Conservation (phyloP, 2,888 invertebrate species). For the Cyaniris semiargus region DNA sequence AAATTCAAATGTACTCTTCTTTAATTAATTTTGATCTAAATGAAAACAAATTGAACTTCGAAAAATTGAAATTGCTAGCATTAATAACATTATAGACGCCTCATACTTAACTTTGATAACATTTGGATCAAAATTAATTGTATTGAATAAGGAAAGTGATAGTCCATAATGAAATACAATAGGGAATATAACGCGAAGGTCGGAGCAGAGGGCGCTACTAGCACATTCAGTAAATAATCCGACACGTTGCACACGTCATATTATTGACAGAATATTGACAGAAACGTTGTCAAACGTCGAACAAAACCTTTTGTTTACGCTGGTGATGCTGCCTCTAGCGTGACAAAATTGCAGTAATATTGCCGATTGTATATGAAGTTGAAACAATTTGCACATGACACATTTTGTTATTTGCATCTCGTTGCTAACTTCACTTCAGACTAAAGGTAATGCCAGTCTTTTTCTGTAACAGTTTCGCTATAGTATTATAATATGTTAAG, state of each 20-base stretch:
- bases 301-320: too few relatives aligned
- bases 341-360: not conserved
- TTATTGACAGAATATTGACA: too few relatives aligned
- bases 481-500: constrained; percentile 43
- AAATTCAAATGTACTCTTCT: not conserved
- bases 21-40: not conserved
- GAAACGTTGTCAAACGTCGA: too few relatives aligned
- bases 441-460: not conserved
- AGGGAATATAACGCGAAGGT: not conserved
- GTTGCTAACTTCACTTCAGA: constrained; percentile 4
- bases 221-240: too few relatives aligned
- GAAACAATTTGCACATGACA: not conserved
- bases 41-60: not conserved
- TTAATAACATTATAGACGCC: not conserved
- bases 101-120: too few relatives aligned
- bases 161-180: not conserved
- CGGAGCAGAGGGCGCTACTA: not conserved
- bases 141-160: too few relatives aligned
- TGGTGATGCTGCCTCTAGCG: too few relatives aligned
- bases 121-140: not conserved
- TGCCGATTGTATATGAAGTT: constrained; percentile 1
- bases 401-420: not conserved
- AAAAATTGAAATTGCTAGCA: not conserved
- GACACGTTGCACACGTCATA: too few relatives aligned
- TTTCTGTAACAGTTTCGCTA: constrained; percentile 25